Conservation (phyloP, 2,797 vertebrate species). For the Peromyscus nudipes region DNA sequence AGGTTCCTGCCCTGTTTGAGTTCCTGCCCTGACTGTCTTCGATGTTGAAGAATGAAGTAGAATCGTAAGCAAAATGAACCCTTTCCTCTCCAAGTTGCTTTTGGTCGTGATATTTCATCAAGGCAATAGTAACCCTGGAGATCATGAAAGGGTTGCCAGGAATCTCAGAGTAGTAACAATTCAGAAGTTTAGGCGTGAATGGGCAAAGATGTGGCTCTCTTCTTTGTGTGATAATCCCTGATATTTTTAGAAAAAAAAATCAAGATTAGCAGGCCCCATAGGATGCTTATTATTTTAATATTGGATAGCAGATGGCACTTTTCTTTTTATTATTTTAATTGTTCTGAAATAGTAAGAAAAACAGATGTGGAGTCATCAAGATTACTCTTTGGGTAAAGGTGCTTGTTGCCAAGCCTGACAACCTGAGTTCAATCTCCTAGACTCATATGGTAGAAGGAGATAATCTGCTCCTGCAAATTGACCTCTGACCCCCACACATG, state of each 20-base stretch:
- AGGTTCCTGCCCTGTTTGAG: not conserved
- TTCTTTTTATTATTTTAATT: slow-evolving; percentile 49
- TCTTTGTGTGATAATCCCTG: not conserved
- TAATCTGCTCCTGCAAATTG: not conserved
- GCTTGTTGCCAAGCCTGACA: not conserved
- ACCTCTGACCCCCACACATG: not conserved
- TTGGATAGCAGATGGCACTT: slow-evolving; percentile 9
- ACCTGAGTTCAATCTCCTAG: not conserved
- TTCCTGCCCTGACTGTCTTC: not conserved
- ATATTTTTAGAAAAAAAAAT: not conserved
- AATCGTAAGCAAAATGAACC: not conserved
- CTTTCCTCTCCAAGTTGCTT: not conserved
- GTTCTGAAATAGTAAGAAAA: slow-evolving; percentile 61
- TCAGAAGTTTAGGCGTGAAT: not conserved
- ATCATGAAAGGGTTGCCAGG: not conserved
- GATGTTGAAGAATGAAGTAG: not conserved
- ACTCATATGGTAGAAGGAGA: not conserved
- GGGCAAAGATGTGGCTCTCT: not conserved
- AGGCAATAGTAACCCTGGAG: not conserved
- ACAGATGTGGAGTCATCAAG: not conserved
- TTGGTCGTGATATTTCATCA: not conserved
- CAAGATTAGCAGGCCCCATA: not conserved
- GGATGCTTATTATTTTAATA: slow-evolving; percentile 52
- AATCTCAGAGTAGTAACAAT: not conserved
- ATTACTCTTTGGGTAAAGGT: not conserved